A percentile compares a stretch with the other conserved stretches of the same genome.
These are phyloP conservation scores for Andrena bucephala DNA, from an alignment of 2,888 invertebrate species.

Conservation along the genomic window DNA sequence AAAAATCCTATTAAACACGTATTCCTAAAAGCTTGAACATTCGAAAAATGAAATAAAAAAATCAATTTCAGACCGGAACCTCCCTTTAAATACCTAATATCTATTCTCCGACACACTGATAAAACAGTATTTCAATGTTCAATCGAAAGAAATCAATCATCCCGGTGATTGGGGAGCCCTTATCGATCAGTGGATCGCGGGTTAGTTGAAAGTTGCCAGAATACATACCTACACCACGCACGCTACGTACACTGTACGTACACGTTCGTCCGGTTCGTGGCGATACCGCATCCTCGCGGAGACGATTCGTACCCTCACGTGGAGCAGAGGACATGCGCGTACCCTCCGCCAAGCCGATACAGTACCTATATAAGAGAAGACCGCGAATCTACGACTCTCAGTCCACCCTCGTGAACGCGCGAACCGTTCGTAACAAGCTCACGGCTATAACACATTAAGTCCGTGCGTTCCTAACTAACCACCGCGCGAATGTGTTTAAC, in stretches of 20 bases:
- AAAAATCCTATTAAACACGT: too few species aligned
- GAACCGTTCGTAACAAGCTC: not conserved
- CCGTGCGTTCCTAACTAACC: not conserved
- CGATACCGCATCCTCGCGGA: conserved; percentile 32
- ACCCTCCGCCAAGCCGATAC: conserved; percentile 58
- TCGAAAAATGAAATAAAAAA: too few species aligned
- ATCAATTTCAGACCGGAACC: too few species aligned
- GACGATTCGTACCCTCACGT: conserved; percentile 64
- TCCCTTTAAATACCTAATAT: too few species aligned
- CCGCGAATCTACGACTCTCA: conserved; percentile 70
- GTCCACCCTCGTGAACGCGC: conserved; percentile 71
- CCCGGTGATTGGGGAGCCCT: not conserved
- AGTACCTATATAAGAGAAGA: conserved; percentile 76
- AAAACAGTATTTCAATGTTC: not conserved
- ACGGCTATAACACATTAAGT: not conserved
- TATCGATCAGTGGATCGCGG: not conserved
- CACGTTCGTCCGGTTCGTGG: not conserved
- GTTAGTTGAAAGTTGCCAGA: not conserved
- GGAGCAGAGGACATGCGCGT: conserved; percentile 73
- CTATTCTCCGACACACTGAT: too few species aligned
- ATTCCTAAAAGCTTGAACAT: too few species aligned
- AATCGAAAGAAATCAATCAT: not conserved
- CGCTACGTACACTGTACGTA: too few species aligned
- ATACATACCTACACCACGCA: not conserved
- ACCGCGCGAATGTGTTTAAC: not conserved